These are phyloP conservation scores for Caenorhabditis plicata DNA, from an alignment of 2,888 invertebrate species.

Conservation along the genomic window DNA sequence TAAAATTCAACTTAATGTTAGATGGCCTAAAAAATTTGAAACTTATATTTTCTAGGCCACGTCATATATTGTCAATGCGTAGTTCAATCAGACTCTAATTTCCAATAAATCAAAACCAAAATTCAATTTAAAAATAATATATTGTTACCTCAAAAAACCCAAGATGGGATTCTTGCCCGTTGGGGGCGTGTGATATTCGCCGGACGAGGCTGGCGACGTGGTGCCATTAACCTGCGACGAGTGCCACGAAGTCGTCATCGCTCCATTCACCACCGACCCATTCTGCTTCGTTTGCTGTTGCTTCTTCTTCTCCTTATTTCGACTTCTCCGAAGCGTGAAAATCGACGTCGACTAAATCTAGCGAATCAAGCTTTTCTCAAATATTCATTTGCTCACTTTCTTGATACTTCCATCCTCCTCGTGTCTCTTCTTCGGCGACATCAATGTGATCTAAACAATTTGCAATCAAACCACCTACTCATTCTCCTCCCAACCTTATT, in stretches of 20 bases:
- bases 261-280: constrained; percentile 26
- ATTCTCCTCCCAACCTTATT: constrained; percentile 32
- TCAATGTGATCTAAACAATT: neutral
- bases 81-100: too few relatives aligned
- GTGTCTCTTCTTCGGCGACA: neutral
- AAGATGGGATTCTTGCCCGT: constrained; percentile 40
- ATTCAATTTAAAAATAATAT: neutral
- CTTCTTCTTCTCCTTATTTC: constrained; percentile 45
- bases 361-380: constrained; percentile 18
- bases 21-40: too few relatives aligned
- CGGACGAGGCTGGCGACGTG: too few relatives aligned
- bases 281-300: constrained; percentile 21
- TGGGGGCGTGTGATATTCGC: too few relatives aligned
- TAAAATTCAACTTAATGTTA: too few relatives aligned
- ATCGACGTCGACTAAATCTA: constrained; percentile 25
- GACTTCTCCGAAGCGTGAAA: constrained; percentile 43
- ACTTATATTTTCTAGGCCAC: too few relatives aligned
- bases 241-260: constrained; percentile 6
- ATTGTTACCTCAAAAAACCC: constrained; percentile 39
- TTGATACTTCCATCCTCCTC: constrained; percentile 17
- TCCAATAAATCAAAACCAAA: too few relatives aligned
- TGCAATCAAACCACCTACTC: neutral
- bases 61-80: too few relatives aligned
- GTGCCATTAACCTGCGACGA: too few relatives aligned
- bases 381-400: constrained; percentile 23